Base-by-base conservation (phyloP, 2,888 invertebrate species). In the Monopis laevigella region DNA sequence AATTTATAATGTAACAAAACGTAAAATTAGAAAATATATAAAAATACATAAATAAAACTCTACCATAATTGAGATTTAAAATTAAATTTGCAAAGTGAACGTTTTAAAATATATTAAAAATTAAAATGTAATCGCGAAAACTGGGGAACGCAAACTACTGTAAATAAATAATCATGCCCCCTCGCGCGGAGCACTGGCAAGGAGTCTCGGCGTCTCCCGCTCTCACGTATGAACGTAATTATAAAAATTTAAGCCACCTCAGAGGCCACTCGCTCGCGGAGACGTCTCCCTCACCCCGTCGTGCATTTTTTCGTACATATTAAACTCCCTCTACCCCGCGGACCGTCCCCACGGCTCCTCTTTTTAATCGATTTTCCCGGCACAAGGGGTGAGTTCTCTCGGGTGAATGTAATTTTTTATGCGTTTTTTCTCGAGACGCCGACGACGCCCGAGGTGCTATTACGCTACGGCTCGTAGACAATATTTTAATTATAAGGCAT, bases 171-270 rank as follows among this genome's bases (percentile, higher is more conserved):
- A 68, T 62, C 51, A 55, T 43, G 51, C 46, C 43, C 48, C 46
- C 46, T 51, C 42, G 46, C 49, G 47, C 42, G 48, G 49, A 44
- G 49, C 41, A 39, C 46, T 40, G 43, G 80, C 46, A 41, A 43
- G 48, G 48, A 48, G 45, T 18, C 28, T n/a, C n/a, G n/a, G n/a
- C 11, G 14, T 40, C 42, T 21, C 42, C 19, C 82, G 35, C 62
- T 82, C 84, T 90, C 70, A 87, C 88, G 78, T 78, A 78, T 78
- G 80, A 77, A 77, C 78, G 77, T 78, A 80, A 78, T 80, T 80
- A 78, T 78, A 78, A 80, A 80, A 80, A 78, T 78, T 74, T 75
- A 73, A 80, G 75, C 71, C 72, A 73, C 66, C 66, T 71, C 58
- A 58, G 62, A 65, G 62, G 59, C 65, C 67, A 53, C 67, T 69